Evolutionary conservation across 1,140 invertebrate genomes (phyloP).

Genomic region (Drosophila ambigua): DNA sequence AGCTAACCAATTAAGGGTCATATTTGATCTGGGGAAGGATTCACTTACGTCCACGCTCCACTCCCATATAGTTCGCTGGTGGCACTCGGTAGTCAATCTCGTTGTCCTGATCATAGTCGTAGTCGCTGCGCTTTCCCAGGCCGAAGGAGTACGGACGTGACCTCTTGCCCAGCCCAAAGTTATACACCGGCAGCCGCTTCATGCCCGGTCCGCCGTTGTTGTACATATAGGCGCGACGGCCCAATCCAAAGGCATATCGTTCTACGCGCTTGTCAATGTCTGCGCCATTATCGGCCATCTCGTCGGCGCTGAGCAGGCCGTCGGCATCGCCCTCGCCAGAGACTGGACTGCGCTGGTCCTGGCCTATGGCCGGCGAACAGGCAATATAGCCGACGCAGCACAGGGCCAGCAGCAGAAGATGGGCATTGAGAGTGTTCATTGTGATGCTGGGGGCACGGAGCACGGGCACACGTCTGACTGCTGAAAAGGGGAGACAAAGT

Average conservation of each 20-base stretch:
- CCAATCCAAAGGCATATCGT: conserved; percentile 77
- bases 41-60: conserved; percentile 36
- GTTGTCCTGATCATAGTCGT: conserved; percentile 67
- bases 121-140: conserved; percentile 78
- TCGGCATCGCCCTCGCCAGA: conserved; percentile 40
- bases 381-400: conserved; percentile 68
- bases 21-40: background rate
- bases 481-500: conserved; percentile 50
- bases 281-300: conserved; percentile 37
- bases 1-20: background rate
- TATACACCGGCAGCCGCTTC: conserved; percentile 82
- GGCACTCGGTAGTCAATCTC: conserved; percentile 57
- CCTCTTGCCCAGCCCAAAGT: conserved; percentile 82
- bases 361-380: conserved; percentile 55
- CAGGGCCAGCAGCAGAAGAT: conserved; percentile 62
- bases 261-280: conserved; percentile 76
- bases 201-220: conserved; percentile 72
- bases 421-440: conserved; percentile 69
- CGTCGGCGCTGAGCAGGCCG: conserved; percentile 38
- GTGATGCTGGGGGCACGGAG: conserved; percentile 18
- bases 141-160: conserved; percentile 81
- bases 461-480: conserved; percentile 14
- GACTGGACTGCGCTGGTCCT: conserved; percentile 43
- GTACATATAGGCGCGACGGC: conserved; percentile 78
- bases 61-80: conserved; percentile 50